Evolutionary conservation across 2,113 vertebrate species (phyloP).

Genomic region (Hippolais icterina): DNA sequence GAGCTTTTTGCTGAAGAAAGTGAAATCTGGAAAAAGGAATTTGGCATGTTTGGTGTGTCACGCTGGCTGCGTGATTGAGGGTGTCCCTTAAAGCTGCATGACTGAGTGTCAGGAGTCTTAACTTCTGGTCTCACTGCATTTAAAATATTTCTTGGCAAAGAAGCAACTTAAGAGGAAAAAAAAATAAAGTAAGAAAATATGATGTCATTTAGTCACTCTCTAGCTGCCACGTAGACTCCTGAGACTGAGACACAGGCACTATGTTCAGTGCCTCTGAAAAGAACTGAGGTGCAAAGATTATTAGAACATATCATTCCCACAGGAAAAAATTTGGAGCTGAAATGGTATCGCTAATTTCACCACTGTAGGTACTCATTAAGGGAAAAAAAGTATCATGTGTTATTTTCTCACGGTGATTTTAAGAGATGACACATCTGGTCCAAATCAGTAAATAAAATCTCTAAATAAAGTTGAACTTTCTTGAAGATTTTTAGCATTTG

Average conservation of each 20-base stretch:
- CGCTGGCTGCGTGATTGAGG: fast-evolving
- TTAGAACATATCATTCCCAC: not conserved
- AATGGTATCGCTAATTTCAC: constrained; percentile 19
- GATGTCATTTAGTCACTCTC: not conserved
- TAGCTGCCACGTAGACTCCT: not conserved
- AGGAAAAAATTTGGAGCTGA: not conserved
- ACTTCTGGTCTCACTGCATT: not conserved
- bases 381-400: not conserved
- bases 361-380: constrained; percentile 21
- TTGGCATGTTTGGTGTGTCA: not conserved
- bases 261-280: not conserved
- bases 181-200: not conserved
- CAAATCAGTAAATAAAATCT: not conserved
- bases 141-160: not conserved
- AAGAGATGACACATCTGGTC: not conserved
- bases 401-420: constrained; percentile 4
- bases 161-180: not conserved
- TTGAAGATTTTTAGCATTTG: not conserved
- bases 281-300: not conserved
- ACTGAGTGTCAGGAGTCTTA: not conserved
- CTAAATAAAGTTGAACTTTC: not conserved
- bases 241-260: not conserved
- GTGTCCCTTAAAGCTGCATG: not conserved
- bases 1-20: not conserved
- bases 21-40: not conserved